Conservation (phyloP, 2,888 invertebrate genomes). For the Pharmacophagus antenor region DNA sequence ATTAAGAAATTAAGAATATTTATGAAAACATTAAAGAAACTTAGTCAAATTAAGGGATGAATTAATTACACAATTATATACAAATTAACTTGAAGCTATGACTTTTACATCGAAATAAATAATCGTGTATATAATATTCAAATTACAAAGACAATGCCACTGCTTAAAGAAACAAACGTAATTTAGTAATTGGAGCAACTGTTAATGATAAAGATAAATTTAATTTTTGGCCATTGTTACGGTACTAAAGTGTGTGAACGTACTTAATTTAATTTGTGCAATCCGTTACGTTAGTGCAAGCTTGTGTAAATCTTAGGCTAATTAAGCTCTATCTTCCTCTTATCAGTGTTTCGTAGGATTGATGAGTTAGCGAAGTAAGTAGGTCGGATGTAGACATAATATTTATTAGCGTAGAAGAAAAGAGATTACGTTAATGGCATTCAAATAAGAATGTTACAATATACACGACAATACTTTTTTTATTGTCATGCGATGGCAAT, state of each 20-base stretch:
- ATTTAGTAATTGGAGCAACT: conserved; percentile 32
- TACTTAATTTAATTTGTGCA: conserved; percentile 37
- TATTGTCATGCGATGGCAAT: background rate
- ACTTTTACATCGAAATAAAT: too few relatives aligned
- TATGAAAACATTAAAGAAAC: too few relatives aligned
- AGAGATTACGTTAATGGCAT: background rate
- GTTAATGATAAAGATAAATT: conserved; percentile 34
- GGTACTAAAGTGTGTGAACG: conserved; percentile 39
- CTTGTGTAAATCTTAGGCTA: conserved; percentile 32
- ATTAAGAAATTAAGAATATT: too few relatives aligned
- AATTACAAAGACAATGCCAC: background rate
- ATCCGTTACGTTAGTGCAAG: conserved; percentile 36
- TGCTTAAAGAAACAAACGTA: background rate
- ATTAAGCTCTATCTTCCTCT: conserved; percentile 28
- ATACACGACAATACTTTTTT: background rate
- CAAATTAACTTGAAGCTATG: too few relatives aligned
- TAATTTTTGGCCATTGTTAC: conserved; percentile 39
- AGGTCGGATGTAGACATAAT: background rate
- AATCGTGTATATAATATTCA: too few relatives aligned
- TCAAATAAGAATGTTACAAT: too few relatives aligned
- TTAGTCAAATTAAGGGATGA: too few relatives aligned
- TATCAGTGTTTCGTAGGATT: too few relatives aligned
- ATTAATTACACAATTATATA: too few relatives aligned
- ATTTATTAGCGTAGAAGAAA: background rate
- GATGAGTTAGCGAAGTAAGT: background rate